Evolutionary conservation across 2,888 invertebrate genomes (phyloP), one percentile per base, ranked within the genome.

Genomic region (Plebejus anna): DNA sequence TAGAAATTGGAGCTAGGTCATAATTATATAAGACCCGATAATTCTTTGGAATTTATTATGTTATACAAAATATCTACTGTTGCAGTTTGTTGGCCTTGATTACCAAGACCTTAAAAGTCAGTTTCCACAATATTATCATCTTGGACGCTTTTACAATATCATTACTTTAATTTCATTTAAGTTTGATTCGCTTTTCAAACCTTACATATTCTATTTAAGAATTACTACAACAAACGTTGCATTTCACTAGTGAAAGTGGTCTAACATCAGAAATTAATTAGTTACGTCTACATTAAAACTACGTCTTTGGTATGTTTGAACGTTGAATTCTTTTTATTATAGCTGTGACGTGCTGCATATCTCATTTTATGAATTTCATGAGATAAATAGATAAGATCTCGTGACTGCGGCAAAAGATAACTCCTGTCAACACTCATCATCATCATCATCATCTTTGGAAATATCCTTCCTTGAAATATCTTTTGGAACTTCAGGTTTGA

Each of bases 351-450:
- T 66, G 32, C 4, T 32, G 66, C 5, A 66, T 66, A 66, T 66
- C 66, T 66, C 66, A 66, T 66, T 66, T 66, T 66, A 66, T 66
- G 36, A 66, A 66, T 36, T 66, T 36, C 32, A 13, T 4, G 32
- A 66, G 32, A 66, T 66, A 66, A 66, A 66, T 16, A 36, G 32
- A 66, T 66, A 66, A 66, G 32, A 66, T 66, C 32, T 32, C 66
- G 66, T 32, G 66, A 66, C 66, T 66, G 66, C 66, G 36, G 32
- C 32, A 66, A 36, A 66, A 36, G 66, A 66, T 66, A 16, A 66
- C 32, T 66, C 32, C 13, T 28, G 28, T 32, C 28, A 32, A 28
- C 47, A 47, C 47, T 55, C 16, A 55, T 51, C 11, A 28, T 28
- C 66, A 32, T 32, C 66, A 32, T 28, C 32, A 32, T 66, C 28